Conservation (phyloP, 2,797 vertebrate species). For the Paratrypauchen microcephalus region DNA sequence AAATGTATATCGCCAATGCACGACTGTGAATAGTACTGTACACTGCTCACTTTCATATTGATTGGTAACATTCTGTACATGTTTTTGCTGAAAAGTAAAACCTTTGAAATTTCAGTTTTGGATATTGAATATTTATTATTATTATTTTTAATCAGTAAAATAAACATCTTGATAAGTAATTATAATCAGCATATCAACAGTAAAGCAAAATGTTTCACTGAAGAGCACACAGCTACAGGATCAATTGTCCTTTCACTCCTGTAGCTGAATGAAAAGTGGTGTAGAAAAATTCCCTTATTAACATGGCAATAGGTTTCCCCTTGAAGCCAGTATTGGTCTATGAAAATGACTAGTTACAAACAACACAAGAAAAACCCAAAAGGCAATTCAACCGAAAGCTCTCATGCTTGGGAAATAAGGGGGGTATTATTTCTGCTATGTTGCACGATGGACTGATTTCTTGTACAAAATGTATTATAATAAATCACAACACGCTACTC, state of each 20-base stretch:
- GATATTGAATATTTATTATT: too few relatives aligned
- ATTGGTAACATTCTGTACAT: too few relatives aligned
- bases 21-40: not conserved
- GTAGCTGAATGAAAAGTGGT: constrained; percentile 11
- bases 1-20: not conserved
- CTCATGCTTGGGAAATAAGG: not conserved
- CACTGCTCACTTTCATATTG: not conserved
- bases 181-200: not conserved
- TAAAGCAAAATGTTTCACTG: constrained; percentile 5
- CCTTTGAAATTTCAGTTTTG: too few relatives aligned
- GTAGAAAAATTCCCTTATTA: not conserved
- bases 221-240: constrained; percentile 13
- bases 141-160: too few relatives aligned
- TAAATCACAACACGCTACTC: constrained; percentile 10
- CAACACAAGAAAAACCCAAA: constrained; percentile 2
- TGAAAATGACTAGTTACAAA: constrained; percentile 11
- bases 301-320: not conserved
- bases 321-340: constrained; percentile 3
- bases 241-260: constrained; percentile 11
- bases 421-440: constrained; percentile 4
- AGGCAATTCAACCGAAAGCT: constrained; percentile 6
- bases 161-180: too few relatives aligned
- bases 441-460: constrained; percentile 4
- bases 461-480: constrained; percentile 9
- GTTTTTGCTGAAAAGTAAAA: not conserved